Evolutionary conservation across 2,888 invertebrate species (phyloP), one percentile per base, ranked within the genome.

Genomic region (Coenonympha glycerion): DNA sequence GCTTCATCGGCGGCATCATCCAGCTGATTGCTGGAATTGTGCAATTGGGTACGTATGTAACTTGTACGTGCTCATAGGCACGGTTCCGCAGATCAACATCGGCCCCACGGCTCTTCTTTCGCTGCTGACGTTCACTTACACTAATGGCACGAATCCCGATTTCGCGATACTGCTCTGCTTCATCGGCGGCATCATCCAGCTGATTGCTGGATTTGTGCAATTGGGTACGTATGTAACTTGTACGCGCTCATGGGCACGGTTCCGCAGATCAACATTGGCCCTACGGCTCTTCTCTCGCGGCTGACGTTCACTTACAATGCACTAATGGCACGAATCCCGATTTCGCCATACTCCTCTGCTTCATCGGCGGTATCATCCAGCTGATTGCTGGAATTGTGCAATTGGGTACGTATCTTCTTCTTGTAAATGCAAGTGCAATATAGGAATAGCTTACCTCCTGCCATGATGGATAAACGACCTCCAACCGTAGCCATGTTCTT

Each of bases 51-150:
- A 37, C 2, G 37, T 39, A 24, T n/a, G n/a, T n/a, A n/a, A n/a
- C n/a, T n/a, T n/a, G n/a, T 95, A 95, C 79, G 90, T 91, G 13
- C 55, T 93, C n/a, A 89, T 95, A 73, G 95, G 95, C 1, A 93
- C 93, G 3, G 89, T 89, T 53, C 89, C 90, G 3, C 91, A 92
- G 72, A 87, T 92, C 56, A 92, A 90, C 73, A 80, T 85, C 8
- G 86, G 86, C 0, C 94, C 95, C 1, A 94, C 94, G 0, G 93
- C 95, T 13, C 87, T 95, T 26, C 87, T 95, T 68, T 93, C 94
- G 0, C 87, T 95, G 0, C 87, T 95, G 55, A 93, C 93, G 0
- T 90, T 89, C 62, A 90, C 91, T 0, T 92, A 91, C 65, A 90
- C 89, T 0, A 83, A 85, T 55, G 88, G 87, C 3, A 88, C 87